These are phyloP conservation scores for Aurelia sp. DNA, from an alignment of 30 jellyfish, hydroid and myxozoan species.

Conservation along the genomic window DNA sequence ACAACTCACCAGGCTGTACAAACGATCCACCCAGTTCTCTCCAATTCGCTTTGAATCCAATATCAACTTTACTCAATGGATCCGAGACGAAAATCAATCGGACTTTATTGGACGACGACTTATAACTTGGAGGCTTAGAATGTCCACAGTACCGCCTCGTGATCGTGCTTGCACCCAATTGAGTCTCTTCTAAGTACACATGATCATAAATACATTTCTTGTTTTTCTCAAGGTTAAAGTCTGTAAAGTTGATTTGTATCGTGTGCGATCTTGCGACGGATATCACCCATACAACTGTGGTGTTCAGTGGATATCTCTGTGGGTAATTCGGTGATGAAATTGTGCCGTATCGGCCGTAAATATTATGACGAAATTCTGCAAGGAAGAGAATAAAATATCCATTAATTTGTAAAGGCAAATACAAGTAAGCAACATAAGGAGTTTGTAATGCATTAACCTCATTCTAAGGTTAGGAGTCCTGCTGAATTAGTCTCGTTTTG, in stretches of 20 bases:
- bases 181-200: slow-evolving; percentile 51
- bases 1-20: slow-evolving; percentile 8
- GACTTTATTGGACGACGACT: slow-evolving; percentile 34
- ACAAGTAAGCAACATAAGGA: no score
- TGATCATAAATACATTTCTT: slow-evolving; percentile 67
- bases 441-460: no score
- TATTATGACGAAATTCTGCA: slow-evolving; percentile 38
- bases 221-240: slow-evolving; percentile 59
- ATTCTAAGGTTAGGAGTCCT: no score
- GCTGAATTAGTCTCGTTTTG: no score
- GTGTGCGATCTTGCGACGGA: slow-evolving; percentile 18
- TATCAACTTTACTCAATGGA: slow-evolving; percentile 42
- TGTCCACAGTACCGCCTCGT: slow-evolving; percentile 64
- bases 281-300: slow-evolving; percentile 61
- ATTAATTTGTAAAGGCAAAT: no score
- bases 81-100: slow-evolving; percentile 47
- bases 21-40: slow-evolving; percentile 28
- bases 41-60: slow-evolving; percentile 74
- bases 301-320: slow-evolving; percentile 52
- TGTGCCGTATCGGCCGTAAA: slow-evolving; percentile 56
- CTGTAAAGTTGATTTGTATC: slow-evolving; percentile 43
- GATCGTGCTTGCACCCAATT: slow-evolving; percentile 28
- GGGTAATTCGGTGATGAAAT: slow-evolving; percentile 70
- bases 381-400: background rate
- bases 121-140: slow-evolving; percentile 49